These are phyloP conservation scores for Dendrocopos noguchii DNA, from an alignment of 2,113 vertebrate genomes.

Conservation along the genomic window DNA sequence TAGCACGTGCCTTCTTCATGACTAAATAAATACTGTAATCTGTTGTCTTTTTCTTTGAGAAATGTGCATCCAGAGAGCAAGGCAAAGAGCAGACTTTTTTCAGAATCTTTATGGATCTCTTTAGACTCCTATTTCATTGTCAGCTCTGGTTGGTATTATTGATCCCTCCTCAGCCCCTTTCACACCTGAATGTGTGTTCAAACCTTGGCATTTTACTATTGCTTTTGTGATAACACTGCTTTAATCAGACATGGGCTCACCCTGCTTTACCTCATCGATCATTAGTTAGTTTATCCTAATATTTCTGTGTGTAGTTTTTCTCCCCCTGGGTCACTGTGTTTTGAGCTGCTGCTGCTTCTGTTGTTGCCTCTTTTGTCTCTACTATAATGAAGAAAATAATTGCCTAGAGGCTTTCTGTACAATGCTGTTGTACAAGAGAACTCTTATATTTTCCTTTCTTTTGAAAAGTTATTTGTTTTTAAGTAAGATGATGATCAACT, in stretches of 20 bases:
- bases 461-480: neutral
- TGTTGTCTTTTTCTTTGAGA: neutral
- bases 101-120: neutral
- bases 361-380: neutral
- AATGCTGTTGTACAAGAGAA: neutral
- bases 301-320: neutral
- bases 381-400: neutral
- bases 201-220: neutral
- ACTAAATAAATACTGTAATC: neutral
- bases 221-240: neutral
- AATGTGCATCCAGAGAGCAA: accelerated
- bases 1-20: neutral
- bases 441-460: neutral
- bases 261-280: neutral
- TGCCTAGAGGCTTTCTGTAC: neutral
- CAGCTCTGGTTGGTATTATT: neutral
- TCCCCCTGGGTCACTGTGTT: accelerated
- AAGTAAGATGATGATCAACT: neutral
- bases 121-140: neutral
- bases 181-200: neutral
- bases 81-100: neutral
- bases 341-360: neutral
- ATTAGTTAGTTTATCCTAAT: neutral
- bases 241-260: neutral
- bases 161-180: neutral